Conservation (phyloP, 30 jellyfish, hydroid and myxozoan genomes). For the Chrysaora quinquecirrha region DNA sequence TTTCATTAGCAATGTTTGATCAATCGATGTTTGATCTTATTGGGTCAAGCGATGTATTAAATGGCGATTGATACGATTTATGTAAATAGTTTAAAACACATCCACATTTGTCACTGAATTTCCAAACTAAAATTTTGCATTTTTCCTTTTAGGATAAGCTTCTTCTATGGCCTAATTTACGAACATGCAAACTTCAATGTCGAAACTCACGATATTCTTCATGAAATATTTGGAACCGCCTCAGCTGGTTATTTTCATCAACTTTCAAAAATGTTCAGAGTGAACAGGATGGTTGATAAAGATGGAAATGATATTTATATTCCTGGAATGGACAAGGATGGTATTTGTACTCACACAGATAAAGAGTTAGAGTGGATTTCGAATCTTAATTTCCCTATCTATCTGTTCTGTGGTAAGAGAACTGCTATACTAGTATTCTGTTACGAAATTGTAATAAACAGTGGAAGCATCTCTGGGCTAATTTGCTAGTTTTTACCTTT, state of each 20-base stretch:
- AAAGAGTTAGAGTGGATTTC: neutral
- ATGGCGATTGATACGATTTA: too few relatives aligned
- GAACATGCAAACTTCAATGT: constrained; percentile 34
- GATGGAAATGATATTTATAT: constrained; percentile 51
- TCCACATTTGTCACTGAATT: too few relatives aligned
- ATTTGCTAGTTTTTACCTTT: too few relatives aligned
- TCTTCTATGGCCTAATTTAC: constrained; percentile 35
- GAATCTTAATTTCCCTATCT: neutral
- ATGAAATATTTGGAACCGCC: constrained; percentile 51
- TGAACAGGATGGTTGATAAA: constrained; percentile 17
- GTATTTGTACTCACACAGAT: neutral
- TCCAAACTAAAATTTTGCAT: too few relatives aligned
- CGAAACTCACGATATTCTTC: constrained; percentile 49
- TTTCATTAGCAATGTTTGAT: too few relatives aligned
- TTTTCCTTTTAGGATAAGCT: constrained; percentile 19
- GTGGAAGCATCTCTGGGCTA: too few relatives aligned
- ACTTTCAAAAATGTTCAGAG: constrained; percentile 15
- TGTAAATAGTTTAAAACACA: too few relatives aligned
- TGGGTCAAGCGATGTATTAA: too few relatives aligned
- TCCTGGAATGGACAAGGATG: constrained; percentile 34
- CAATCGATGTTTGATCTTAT: too few relatives aligned
- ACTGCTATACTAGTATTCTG: too few relatives aligned
- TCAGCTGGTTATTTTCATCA: constrained; percentile 31
- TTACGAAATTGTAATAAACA: too few relatives aligned
- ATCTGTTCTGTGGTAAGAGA: neutral